Percentiles rank a stretch among this genome's conserved stretches.
phyloP scores from a whole-genome alignment of 2,113 vertebrate species.

The Serilophus lunatus region DNA sequence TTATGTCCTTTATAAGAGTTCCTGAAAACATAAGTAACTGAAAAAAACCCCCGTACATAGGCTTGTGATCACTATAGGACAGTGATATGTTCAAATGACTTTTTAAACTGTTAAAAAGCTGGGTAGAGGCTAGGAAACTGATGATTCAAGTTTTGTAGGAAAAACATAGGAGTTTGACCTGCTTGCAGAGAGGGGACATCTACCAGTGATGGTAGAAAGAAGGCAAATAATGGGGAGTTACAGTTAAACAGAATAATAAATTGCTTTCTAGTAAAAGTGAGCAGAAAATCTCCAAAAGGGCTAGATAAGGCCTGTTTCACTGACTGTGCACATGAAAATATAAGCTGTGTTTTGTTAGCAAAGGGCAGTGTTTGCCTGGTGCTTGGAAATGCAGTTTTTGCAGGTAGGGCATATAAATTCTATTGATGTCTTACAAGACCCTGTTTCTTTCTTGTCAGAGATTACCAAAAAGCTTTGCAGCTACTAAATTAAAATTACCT shows the following conservation, averaged over 20 bases:
- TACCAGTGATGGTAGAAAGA: neutral
- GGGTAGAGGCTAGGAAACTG: neutral
- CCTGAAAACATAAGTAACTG: neutral
- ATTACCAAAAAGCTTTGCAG: neutral
- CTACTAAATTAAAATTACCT: neutral
- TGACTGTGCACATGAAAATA: neutral
- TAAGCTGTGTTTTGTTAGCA: neutral
- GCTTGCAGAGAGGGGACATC: neutral
- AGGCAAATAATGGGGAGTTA: neutral
- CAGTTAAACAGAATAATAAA: neutral
- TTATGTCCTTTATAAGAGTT: neutral
- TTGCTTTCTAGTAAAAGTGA: neutral
- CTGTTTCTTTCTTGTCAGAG: neutral
- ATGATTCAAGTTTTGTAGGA: neutral
- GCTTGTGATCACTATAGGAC: neutral
- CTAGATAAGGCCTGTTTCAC: neutral
- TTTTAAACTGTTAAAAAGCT: neutral
- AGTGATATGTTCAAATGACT: neutral
- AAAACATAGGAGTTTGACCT: neutral
- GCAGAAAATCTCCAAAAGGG: neutral
- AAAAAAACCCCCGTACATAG: neutral
- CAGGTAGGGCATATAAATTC: accelerated
- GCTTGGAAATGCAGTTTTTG: neutral
- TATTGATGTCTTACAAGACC: neutral
- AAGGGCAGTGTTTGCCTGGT: neutral